phyloP scores from a whole-genome alignment of 2,113 vertebrate species.

The Leptobrachium ailaonicum region DNA sequence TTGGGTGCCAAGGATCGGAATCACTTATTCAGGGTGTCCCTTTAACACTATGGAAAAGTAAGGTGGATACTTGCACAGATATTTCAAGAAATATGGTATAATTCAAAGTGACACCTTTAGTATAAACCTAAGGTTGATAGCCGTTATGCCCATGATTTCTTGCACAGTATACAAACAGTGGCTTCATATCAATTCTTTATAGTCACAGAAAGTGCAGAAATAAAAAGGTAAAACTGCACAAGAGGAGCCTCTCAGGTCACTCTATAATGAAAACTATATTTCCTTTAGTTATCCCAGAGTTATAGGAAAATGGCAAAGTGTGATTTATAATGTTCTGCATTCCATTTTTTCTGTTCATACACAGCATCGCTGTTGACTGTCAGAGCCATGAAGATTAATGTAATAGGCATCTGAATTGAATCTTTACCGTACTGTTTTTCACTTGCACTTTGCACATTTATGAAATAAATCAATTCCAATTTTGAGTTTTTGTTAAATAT shows the following conservation, averaged over 20 bases:
- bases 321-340: conserved; percentile 32
- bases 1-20: too few species aligned
- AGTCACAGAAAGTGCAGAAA: conserved; percentile 20
- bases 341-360: conserved; percentile 9
- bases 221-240: conserved; percentile 17
- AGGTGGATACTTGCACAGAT: too few species aligned
- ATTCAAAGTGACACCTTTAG: too few species aligned
- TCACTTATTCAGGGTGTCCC: too few species aligned
- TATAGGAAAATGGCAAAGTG: conserved; percentile 32
- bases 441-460: background rate
- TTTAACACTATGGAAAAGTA: too few species aligned
- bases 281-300: conserved; percentile 25
- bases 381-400: conserved; percentile 5
- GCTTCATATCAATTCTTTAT: too few species aligned
- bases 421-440: conserved; percentile 17
- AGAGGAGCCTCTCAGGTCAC: conserved; percentile 14
- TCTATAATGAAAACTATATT: conserved; percentile 26
- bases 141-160: too few species aligned
- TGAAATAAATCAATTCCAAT: conserved; percentile 9
- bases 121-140: too few species aligned
- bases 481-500: conserved; percentile 2
- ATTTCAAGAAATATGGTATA: too few species aligned
- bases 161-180: too few species aligned
- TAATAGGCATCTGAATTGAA: conserved; percentile 2
- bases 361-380: conserved; percentile 4